Evolutionary conservation across 92 coral and sea anemone genomes (phyloP).

Genomic region (Plumapathes pennacea): DNA sequence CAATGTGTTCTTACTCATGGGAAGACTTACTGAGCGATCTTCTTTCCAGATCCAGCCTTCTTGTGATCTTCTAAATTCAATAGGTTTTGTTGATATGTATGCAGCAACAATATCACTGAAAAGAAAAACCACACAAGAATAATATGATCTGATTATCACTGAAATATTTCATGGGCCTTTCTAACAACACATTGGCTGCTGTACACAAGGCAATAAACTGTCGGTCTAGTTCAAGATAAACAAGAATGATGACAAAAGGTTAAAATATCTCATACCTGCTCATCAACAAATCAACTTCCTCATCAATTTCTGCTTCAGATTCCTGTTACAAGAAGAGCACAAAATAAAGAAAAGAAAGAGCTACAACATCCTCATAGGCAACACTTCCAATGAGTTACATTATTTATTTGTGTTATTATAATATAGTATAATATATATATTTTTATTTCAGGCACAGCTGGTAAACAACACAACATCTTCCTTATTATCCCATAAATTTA

Average conservation of each 20-base stretch:
- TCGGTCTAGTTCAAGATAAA: too few relatives aligned
- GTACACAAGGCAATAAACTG: too few relatives aligned
- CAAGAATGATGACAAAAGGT: too few relatives aligned
- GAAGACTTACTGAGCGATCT: constrained; percentile 73
- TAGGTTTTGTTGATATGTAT: constrained; percentile 96
- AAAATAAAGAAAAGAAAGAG: not conserved
- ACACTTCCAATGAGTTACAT: too few relatives aligned
- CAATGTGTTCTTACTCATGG: not conserved
- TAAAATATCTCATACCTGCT: constrained; percentile 97
- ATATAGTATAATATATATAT: too few relatives aligned
- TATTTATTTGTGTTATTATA: too few relatives aligned
- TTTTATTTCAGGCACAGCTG: too few relatives aligned
- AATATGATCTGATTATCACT: not conserved
- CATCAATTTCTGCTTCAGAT: constrained; percentile 97
- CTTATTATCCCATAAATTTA: too few relatives aligned
- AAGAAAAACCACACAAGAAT: not conserved
- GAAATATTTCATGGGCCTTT: too few relatives aligned
- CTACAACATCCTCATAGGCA: not conserved
- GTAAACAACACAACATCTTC: too few relatives aligned
- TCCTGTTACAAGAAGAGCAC: constrained; percentile 54
- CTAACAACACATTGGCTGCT: too few relatives aligned
- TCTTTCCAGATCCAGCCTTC: constrained; percentile 98
- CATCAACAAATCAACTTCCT: constrained; percentile 95
- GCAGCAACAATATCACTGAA: constrained; percentile 95
- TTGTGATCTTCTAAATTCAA: constrained; percentile 86